A percentile compares a stretch with the other conserved stretches of the same genome.
Evolutionary conservation across 2,113 vertebrate species (phyloP).

Genomic region (Charina bottae): DNA sequence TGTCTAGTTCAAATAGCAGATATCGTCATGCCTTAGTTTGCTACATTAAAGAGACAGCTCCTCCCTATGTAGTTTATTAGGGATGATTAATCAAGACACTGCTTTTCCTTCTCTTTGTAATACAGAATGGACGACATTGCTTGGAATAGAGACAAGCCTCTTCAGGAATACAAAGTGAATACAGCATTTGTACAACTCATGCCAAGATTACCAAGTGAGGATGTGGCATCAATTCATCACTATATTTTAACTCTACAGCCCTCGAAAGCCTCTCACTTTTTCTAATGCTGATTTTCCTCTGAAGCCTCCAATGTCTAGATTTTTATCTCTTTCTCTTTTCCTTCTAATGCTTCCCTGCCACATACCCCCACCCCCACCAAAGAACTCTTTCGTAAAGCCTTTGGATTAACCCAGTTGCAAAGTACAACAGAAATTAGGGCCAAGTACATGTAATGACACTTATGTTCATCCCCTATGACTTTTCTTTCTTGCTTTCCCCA

Average conservation of each 20-base stretch:
- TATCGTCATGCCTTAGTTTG: constrained; percentile 16
- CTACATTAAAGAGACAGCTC: constrained; percentile 26
- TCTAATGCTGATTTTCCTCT: background rate
- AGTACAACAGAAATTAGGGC: background rate
- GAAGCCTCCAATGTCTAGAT: background rate
- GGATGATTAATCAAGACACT: constrained; percentile 31
- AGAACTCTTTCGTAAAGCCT: background rate
- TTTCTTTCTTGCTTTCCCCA: background rate
- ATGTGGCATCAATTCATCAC: background rate
- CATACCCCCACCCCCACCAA: background rate
- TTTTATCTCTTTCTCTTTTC: background rate
- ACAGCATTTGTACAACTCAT: constrained; percentile 5
- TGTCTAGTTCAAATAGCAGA: constrained; percentile 12
- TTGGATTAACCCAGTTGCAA: background rate
- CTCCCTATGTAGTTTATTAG: constrained; percentile 23
- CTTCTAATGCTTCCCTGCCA: background rate
- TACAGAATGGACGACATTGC: background rate
- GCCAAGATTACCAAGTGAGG: background rate
- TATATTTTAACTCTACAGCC: background rate
- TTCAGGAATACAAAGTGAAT: constrained; percentile 10
- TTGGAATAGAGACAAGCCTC: constrained; percentile 1
- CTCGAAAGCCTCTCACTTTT: background rate
- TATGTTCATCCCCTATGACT: background rate
- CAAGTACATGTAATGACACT: background rate
- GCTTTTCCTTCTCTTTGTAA: constrained; percentile 25